Evolutionary conservation across 2,797 vertebrate genomes (phyloP).

Genomic region (Lithobates pipiens): DNA sequence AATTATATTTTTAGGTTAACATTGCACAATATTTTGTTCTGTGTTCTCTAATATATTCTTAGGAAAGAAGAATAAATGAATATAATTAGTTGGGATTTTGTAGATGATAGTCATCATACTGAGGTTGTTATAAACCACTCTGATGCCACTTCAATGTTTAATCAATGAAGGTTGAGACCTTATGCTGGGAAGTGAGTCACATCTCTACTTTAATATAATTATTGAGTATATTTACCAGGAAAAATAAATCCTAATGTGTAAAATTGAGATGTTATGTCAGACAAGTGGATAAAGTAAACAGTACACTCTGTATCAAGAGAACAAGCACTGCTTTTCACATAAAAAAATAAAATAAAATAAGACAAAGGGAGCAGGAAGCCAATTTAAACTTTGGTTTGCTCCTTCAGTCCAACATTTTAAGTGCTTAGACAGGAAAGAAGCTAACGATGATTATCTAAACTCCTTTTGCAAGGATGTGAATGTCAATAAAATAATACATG

Average conservation of each 20-base stretch:
- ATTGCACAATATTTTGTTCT: too few species aligned
- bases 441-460: too few species aligned
- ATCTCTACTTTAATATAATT: constrained; percentile 1
- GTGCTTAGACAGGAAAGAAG: too few species aligned
- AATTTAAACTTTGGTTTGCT: too few species aligned
- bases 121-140: constrained; percentile 26
- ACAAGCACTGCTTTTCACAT: not conserved
- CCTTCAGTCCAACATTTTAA: too few species aligned
- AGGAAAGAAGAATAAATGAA: not conserved
- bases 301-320: not conserved
- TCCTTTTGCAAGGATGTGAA: too few species aligned
- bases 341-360: too few species aligned
- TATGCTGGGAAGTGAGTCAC: constrained; percentile 14
- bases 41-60: not conserved
- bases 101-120: not conserved
- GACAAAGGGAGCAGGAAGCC: not conserved
- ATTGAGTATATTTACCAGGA: not conserved
- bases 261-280: not conserved
- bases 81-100: constrained; percentile 11
- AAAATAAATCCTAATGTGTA: not conserved
- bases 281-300: constrained; percentile 1
- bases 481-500: too few species aligned
- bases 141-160: constrained; percentile 35
- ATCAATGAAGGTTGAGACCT: constrained; percentile 32
- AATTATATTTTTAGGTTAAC: too few species aligned